phyloP scores from a whole-genome alignment of 64 coral and sea anemone species.

The Orbicella faveolata region DNA sequence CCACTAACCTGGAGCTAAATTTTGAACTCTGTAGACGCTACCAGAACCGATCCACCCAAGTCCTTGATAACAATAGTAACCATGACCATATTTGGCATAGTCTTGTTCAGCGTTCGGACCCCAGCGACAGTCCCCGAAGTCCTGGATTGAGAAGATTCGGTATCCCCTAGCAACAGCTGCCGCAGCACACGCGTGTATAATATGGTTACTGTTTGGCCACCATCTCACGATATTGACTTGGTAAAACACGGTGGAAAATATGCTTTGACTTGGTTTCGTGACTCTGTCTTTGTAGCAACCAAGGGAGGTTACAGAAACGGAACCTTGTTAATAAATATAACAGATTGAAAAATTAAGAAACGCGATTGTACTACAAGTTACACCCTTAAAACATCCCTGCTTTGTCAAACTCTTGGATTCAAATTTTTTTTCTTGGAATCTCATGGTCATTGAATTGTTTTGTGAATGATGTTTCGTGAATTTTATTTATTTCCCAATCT shows the following conservation, averaged over 20 bases:
- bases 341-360: not conserved
- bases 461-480: no score
- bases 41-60: slow-evolving; percentile 26
- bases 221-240: not conserved
- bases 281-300: slow-evolving; percentile 11
- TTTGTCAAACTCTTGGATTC: no score
- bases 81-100: slow-evolving; percentile 13
- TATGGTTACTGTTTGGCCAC: not conserved
- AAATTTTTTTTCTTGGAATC: no score
- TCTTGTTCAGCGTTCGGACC: slow-evolving; percentile 26
- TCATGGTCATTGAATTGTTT: no score
- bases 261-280: not conserved
- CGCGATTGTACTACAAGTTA: not conserved
- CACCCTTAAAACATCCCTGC: no score
- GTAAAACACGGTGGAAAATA: not conserved
- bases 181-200: not conserved
- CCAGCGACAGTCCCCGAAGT: slow-evolving; percentile 4
- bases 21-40: slow-evolving; percentile 6
- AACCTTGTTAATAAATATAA: not conserved
- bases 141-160: slow-evolving; percentile 32
- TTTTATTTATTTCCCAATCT: no score
- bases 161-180: slow-evolving; percentile 18
- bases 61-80: slow-evolving; percentile 7
- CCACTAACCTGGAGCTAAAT: not conserved
- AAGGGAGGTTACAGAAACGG: not conserved